Evolutionary conservation across 2,113 vertebrate species (phyloP), one percentile per base, ranked within the genome.

Genomic region (Anolis sagrei): DNA sequence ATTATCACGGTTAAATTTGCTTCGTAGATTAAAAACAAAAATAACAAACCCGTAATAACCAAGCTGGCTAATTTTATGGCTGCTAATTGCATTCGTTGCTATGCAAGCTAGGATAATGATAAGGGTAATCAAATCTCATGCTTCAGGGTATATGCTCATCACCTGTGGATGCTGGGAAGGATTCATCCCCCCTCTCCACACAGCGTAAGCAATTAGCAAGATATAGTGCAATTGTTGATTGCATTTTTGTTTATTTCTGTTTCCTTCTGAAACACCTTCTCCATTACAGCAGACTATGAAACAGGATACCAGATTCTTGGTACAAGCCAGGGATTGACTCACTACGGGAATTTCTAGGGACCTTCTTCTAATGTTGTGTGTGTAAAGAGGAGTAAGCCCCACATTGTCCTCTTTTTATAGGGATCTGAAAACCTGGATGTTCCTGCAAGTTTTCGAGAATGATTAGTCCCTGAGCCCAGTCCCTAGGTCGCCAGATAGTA

Each of bases 81-180:
- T 89, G 14, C 95, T 95, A 92, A 94, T 94, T 95, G 94, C 92
- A 95, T 92, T 95, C 93, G 95, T 95, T 96, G 95, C 95, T 87
- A 93, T 95, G 95, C 94, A 96, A 95, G 95, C 95, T 78, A 91
- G 95, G 88, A 95, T 95, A 96, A 95, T 96, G 95, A 95, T 96
- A 96, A 96, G 95, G 94, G 94, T 96, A 97, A 96, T 96, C 96
- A 94, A 95, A 95, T 97, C 95, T 95, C 94, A 95, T 96, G 96
- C 96, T 96, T 96, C 95, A 94, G 94, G 95, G 95, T 96, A 95
- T 94, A 94, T 81, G 93, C 93, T 95, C 95, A 96, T 96, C 95
- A 96, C 95, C 95, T 89, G 90, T 92, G 92, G 90, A 92, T 49
- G 49, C 93, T 76, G 95, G 90, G 94, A 94, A 93, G 94, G 93